Evolutionary conservation across 2,113 vertebrate genomes (phyloP).

Genomic region (Poecilia latipinna): DNA sequence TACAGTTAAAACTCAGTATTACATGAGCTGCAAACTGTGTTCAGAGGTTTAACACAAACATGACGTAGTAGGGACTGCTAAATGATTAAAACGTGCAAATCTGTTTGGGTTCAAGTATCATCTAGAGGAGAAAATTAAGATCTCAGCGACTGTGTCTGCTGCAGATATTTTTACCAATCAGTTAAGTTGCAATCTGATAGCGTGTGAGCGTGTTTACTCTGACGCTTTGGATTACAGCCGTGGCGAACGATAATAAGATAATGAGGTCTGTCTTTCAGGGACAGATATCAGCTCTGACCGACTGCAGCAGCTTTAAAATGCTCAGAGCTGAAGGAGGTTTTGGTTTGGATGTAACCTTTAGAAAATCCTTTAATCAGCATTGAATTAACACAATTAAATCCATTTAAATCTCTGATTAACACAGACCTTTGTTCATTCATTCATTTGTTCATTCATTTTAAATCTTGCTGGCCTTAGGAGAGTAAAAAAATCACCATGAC

Average conservation of each 20-base stretch:
- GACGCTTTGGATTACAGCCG: conserved; percentile 57
- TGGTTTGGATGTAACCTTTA: neutral
- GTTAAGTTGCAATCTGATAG: neutral
- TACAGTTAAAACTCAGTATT: neutral
- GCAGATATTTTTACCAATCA: conserved; percentile 3
- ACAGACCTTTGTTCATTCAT: conserved; percentile 64
- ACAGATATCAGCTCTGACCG: conserved; percentile 23
- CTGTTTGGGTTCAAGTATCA: neutral
- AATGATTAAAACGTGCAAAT: neutral
- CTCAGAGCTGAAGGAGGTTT: neutral
- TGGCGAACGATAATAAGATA: conserved; percentile 55
- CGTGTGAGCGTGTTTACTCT: neutral
- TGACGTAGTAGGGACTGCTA: neutral
- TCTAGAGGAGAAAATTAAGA: conserved; percentile 29
- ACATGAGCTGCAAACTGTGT: neutral
- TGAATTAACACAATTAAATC: conserved; percentile 47
- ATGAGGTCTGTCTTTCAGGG: conserved; percentile 63
- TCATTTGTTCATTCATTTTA: conserved; percentile 51
- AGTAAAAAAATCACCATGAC: conserved; percentile 40
- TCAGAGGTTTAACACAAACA: neutral
- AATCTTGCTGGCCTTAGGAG: conserved; percentile 19
- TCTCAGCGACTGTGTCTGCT: conserved; percentile 22
- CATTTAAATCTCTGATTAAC: conserved; percentile 45
- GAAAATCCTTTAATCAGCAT: conserved; percentile 53
- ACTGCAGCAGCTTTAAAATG: conserved; percentile 38